Conservation (phyloP, 2,888 invertebrate genomes). For the Melanchra persicariae region DNA sequence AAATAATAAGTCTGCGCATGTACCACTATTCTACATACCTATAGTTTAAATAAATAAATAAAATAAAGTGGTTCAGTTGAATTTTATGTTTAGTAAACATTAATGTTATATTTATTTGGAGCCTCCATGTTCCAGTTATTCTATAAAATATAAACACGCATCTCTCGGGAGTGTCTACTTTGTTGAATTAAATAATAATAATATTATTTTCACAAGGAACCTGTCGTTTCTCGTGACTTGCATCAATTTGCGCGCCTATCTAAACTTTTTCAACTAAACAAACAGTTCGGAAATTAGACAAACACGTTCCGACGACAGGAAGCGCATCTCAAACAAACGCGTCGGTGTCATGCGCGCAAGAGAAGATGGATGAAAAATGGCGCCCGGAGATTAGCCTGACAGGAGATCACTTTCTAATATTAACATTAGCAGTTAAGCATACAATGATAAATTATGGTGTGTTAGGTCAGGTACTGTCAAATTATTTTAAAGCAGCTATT, state of each 20-base stretch:
- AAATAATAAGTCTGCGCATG: no score
- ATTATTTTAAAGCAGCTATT: conserved; percentile 39
- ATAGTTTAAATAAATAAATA: no score
- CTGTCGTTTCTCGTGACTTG: conserved; percentile 79
- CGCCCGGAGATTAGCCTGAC: conserved; percentile 64
- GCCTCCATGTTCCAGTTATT: conserved; percentile 8
- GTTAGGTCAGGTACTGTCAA: conserved; percentile 62
- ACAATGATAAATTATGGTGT: conserved; percentile 63
- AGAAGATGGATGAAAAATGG: conserved; percentile 69
- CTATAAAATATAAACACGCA: conserved; percentile 18
- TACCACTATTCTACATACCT: no score
- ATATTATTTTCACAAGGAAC: conserved; percentile 56
- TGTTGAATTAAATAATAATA: conserved; percentile 62
- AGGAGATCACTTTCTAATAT: conserved; percentile 66
- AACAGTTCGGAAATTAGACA: conserved; percentile 83
- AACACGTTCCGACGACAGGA: conserved; percentile 77
- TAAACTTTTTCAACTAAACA: conserved; percentile 77
- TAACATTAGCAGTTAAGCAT: conserved; percentile 59
- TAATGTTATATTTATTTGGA: conserved; percentile 12
- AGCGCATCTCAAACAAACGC: conserved; percentile 76
- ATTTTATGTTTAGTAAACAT: conserved; percentile 20
- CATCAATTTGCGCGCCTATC: conserved; percentile 79
- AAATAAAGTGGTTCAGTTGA: conserved; percentile 12
- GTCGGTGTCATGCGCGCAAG: conserved; percentile 68
- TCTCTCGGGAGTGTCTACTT: conserved; percentile 32